Evolutionary conservation across 2,113 vertebrate genomes (phyloP), one percentile per base, ranked within the genome.

Genomic region (Mystacornis crossleyi): DNA sequence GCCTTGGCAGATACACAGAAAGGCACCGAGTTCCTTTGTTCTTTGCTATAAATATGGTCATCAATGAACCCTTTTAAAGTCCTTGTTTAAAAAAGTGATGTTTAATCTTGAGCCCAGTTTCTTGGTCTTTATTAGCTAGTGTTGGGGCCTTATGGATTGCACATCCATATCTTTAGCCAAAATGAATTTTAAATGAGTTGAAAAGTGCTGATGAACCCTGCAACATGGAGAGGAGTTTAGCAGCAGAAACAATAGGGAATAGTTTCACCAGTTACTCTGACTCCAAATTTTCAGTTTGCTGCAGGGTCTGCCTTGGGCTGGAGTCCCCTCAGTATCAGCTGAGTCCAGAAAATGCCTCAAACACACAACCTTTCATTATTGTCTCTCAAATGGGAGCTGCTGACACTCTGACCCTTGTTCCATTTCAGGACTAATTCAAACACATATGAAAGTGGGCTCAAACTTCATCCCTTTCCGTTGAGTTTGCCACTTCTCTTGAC

Each of bases 381-480:
- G 47, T 11, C 19, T 72, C 48, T 69, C 53, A 77, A 31, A 36
- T 53, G 43, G 23, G 23, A 90, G 9, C 28, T 87, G 71, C 45
- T 38, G 29, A 34, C 20, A 18, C 24, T 50, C 67, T 81, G 51
- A 36, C 43, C 21, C 36, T 79, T 61, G n/a, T 38, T 90, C 64
- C 23, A 8, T 70, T 70, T 88, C 54, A 50, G 54, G 64, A 70
- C 31, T 54, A 70, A 81, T 61, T 86, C 18, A 70, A 72, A 70
- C 17, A 70, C 4, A 3, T 36, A 16, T 0, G 1, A 25, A 77
- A 69, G 9, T 23, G 38, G 1, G 2, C 45, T 72, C 62, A 70
- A 69, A 75, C 7, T 57, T 74, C n/a, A 12, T 79, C 28, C 5
- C 8, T 92, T 90, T 85, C 45, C 26, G 40, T 10, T 21, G 19